Base-by-base conservation (phyloP, 2,113 vertebrate species). In the Lates calcarifer region DNA sequence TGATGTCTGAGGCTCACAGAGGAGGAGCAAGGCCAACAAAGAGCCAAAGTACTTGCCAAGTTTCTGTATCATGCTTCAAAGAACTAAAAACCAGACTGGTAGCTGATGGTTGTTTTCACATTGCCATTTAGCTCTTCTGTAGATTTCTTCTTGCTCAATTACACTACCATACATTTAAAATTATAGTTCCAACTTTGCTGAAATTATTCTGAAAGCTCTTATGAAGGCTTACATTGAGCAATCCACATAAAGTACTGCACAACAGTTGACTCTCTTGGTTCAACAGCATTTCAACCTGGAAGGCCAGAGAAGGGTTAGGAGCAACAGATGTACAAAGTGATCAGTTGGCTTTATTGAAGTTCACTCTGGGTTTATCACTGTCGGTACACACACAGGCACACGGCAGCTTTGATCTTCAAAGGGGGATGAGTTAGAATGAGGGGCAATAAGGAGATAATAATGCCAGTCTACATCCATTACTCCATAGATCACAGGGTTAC, bases 381-480 rank as follows among this genome's bases (percentile, higher is more conserved):
- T 74, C 90, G 89, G 93, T 74, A 75, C 86, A 85, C 74, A 94
- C 90, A 93, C 84, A 93, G 85, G 74, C 74, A 65, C 35, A 53
- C 56, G 35, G 77, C 11, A 10, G 39, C 93, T 93, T 94, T 96
- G 90, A 95, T 95, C 94, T 92, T 95, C 94, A 95, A 94, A 96
- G 94, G 73, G 74, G 90, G 92, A 94, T 91, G 91, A 91, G 82
- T 82, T 75, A 18, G 68, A 91, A 91, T 89, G 85, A 91, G 75
- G 87, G 86, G 82, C 89, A 93, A 94, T 94, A 94, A 90, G 83
- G 87, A 83, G 83, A 89, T 91, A 94, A 94, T 91, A 91, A 84
- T 61, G 63, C 82, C 89, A 92, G 93, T 91, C 84, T 86, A 57
- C 64, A 80, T 75, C 85, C 83, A 91, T 94, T 94, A 92, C 82